Base-by-base conservation (phyloP, 2,888 invertebrate genomes). In the Lasioglossum lativentre region DNA sequence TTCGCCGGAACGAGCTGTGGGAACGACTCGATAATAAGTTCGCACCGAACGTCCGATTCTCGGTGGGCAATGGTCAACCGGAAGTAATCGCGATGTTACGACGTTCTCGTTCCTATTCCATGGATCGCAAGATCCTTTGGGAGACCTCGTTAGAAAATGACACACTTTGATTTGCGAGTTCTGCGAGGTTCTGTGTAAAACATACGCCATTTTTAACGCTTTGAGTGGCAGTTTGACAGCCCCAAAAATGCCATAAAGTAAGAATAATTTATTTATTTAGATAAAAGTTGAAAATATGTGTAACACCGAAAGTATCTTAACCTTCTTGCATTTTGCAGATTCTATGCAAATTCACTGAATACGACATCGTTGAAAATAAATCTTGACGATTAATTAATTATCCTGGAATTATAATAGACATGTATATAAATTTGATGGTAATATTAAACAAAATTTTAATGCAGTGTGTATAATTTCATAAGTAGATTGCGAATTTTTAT, bases 1-100 rank as follows among this genome's bases (percentile, higher is more conserved):
- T 68, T 45, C 75, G 59, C 82, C 14, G 30, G 27, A 63, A 59
- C 59, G 38, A 40, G 30, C 72, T 85, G 84, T 85, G 84, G 84
- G 84, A 85, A 85, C 77, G 63, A 42, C 40, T 72, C 52, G 84
- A 85, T 85, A 85, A 81, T 78, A 71, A 77, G 45, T 84, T 81
- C 73, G 71, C 56, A 73, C 72, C 70, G 72, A 77, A 68, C 83
- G 72, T 68, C 42, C 71, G 75, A 71, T 79, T 79, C 76, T 56
- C 68, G 66, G 68, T 66, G 77, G 38, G 27, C 40, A 38, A 56
- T 42, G 77, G 63, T 34, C 66, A 52, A 16, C 42, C 80, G 75
- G 70, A 42, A 45, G 56, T 19, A 19, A 68, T 56, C 38, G n/a
- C 19, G 68, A 78, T 42, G 27, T 19, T 38, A 45, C n/a, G 47